Evolutionary conservation across 2,888 invertebrate species (phyloP), one percentile per base, ranked within the genome.

Genomic region (Leistus spinibarbis): DNA sequence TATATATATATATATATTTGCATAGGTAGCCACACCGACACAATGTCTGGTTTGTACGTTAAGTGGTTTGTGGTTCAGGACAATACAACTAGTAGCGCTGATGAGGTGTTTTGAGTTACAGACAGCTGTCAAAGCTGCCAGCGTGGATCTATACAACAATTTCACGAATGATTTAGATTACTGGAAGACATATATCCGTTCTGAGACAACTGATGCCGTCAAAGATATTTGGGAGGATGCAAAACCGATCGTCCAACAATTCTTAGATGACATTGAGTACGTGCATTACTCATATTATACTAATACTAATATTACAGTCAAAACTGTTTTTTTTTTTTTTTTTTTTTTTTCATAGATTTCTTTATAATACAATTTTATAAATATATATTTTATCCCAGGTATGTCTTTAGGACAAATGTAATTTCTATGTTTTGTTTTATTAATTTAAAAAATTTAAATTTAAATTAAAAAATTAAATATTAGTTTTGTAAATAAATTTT

Each of bases 161-260:
- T 83, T 87, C 68, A 84, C 88, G 3, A 88, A 89, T 76, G 86
- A 86, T 54, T 83, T 90, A 69, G 90, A 92, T 79, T 90, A 90
- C 81, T 92, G 91, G 88, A 88, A 90, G 69, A 90, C 90, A 77
- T 90, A 90, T 56, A 81, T 91, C 2, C 92, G 92, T 56, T 90
- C 90, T 79, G 95, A 95, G 85, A 90, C 91, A 0, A 87, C 89
- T 77, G 89, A 90, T 68, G 90, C 92, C 0, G 82, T 93, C 3
- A 88, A 88, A 77, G 91, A 90, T 73, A 89, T 95, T 54, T 95
- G 95, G 95, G 85, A 87, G 0, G 93, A 94, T 79, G 92, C 94
- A 0, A 92, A 92, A 82, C 90, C 92, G 0, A 89, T 91, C 77
- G 87, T 95, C 10, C 84, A 90, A 69, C 88, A 89, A 5, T 94